A percentile compares a stretch with the other conserved stretches of the same genome.
phyloP scores from a whole-genome alignment of 2,888 invertebrate genomes.

The Sussaba pulchella region DNA sequence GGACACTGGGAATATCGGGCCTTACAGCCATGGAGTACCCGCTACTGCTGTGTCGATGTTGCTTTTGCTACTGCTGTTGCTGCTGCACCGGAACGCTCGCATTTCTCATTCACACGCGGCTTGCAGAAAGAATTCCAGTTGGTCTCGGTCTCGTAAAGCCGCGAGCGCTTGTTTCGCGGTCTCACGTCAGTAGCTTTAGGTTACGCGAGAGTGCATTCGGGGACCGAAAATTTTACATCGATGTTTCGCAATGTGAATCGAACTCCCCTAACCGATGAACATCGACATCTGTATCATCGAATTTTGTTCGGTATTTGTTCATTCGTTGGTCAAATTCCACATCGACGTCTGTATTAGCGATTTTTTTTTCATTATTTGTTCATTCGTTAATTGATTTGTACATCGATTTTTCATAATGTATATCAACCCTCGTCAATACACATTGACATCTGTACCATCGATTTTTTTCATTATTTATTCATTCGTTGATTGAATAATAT shows the following conservation, averaged over 20 bases:
- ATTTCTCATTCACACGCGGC: conserved; percentile 34
- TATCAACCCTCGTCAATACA: too few species aligned
- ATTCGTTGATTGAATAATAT: neutral
- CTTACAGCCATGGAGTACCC: neutral
- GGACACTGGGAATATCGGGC: conserved; percentile 33
- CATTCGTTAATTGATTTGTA: too few species aligned
- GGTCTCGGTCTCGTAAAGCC: conserved; percentile 33
- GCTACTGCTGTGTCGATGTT: neutral
- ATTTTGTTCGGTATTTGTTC: too few species aligned
- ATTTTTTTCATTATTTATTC: neutral
- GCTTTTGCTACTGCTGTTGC: neutral
- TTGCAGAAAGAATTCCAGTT: conserved; percentile 31
- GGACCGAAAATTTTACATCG: neutral
- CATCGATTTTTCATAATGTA: neutral
- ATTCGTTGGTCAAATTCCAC: too few species aligned
- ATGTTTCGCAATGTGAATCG: too few species aligned
- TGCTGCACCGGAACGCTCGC: conserved; percentile 31
- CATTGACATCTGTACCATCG: too few species aligned
- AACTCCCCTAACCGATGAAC: too few species aligned
- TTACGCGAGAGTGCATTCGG: conserved; percentile 7
- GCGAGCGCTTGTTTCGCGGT: neutral
- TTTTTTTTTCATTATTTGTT: too few species aligned
- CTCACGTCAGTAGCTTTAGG: conserved; percentile 18
- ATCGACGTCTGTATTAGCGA: too few species aligned
- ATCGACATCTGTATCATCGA: too few species aligned